Percentiles rank a stretch among this genome's conserved stretches.
phyloP scores from a whole-genome alignment of 1,140 invertebrate genomes.

The Oncopodura yosiiana region DNA sequence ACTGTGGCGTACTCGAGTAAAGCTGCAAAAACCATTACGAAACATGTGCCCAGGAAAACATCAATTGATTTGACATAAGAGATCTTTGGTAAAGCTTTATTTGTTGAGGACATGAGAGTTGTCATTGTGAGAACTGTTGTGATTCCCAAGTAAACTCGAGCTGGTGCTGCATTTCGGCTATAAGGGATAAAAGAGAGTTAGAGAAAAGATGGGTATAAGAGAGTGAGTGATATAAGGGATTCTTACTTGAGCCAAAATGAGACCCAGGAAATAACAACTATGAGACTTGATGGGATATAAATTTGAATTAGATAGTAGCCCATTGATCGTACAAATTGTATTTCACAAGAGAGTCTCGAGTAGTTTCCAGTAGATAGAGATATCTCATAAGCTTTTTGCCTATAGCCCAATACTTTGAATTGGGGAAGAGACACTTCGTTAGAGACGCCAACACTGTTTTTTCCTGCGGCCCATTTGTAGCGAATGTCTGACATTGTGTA shows the following conservation, averaged over 20 bases:
- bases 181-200: too few relatives aligned
- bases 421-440: constrained; percentile 87
- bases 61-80: constrained; percentile 98
- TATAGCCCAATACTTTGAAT: constrained; percentile 84
- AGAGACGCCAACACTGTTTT: constrained; percentile 81
- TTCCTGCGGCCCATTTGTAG: constrained; percentile 88
- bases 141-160: constrained; percentile 88
- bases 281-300: constrained; percentile 93
- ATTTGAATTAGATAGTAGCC: constrained; percentile 99
- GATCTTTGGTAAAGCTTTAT: constrained; percentile 93
- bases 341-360: constrained; percentile 90
- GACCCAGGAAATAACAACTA: constrained; percentile 98
- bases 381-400: constrained; percentile 80
- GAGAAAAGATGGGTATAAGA: too few relatives aligned
- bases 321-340: constrained; percentile 94
- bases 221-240: too few relatives aligned
- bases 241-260: constrained; percentile 82
- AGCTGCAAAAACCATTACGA: constrained; percentile 96
- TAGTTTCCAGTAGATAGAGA: constrained; percentile 86
- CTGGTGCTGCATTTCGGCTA: constrained; percentile 82
- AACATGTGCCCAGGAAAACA: constrained; percentile 94
- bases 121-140: constrained; percentile 98
- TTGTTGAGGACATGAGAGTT: constrained; percentile 96
- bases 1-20: constrained; percentile 78
- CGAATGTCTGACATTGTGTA: constrained; percentile 94